Evolutionary conservation across 2,797 vertebrate species (phyloP), one percentile per base, ranked within the genome.

Genomic region (Helicolenus hilgendorfi): DNA sequence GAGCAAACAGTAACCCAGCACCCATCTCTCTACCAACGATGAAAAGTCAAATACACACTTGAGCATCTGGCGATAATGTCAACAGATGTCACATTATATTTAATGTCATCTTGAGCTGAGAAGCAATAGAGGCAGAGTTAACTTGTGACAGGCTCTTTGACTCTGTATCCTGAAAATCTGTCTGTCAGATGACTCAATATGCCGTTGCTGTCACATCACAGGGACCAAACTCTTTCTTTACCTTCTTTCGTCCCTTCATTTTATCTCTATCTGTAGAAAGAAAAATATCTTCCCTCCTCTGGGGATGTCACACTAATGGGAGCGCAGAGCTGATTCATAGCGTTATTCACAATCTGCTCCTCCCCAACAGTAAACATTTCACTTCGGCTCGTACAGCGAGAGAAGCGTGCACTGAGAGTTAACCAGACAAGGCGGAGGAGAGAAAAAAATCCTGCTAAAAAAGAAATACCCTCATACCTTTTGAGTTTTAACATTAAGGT

Each of bases 361-460:
- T 90, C 84, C 89, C 72, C 0, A 63, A 89, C 58, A 80, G 77
- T 88, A 92, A 93, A 93, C 85, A 91, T 83, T 67, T 81, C 65
- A 81, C 24, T 60, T 72, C 26, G 58, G 59, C 59, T 77, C 33
- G 38, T 58, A 78, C 9, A 33, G 70, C 1, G 35, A 29, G 36
- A 79, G 14, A 2, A 69, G 56, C 55, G 22, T 65, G 71, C 5
- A 26, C 36, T 14, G 27, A 75, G 26, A n/a, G n/a, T 72, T 72
- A 41, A 69, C 11, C 13, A 71, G 58, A 79, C 56, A 15, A 65
- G 63, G 13, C 29, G 20, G 18, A 74, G 68, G 72, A 41, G 8
- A 71, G 3, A 45, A 69, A 71, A 56, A 14, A 33, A 20, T 69
- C 3, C n/a, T 4, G 4, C 13, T 36, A 64, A 27, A 4, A 24